Base-by-base conservation (phyloP, 1,140 invertebrate genomes). In the Cotesia typhae region DNA sequence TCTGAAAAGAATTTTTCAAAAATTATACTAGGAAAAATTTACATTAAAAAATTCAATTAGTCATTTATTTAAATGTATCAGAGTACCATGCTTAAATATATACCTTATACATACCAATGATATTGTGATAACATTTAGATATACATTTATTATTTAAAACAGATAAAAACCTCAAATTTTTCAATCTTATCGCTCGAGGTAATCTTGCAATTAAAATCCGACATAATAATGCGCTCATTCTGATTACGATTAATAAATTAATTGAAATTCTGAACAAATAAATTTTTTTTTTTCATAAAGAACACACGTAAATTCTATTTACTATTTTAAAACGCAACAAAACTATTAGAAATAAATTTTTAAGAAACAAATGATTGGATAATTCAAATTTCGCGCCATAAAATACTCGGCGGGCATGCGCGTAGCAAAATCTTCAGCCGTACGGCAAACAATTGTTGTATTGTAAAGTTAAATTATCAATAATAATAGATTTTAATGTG, bases 1-100 rank as follows among this genome's bases (percentile, higher is more conserved):
- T 80, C 81, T 83, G 38, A 38, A 78, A 78, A 78, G 70, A 36
- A 52, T 59, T 74, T 67, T 5, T 68, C 10, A 78, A 78, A 71
- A 36, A 36, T 59, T 74, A 61, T 5, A 68, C 10, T 14, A 14
- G 4, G 36, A 35, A 37, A 7, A 61, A 12, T 61, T 61, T 10
- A 2, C 53, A 61, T 28, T 5, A 67, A 53, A 28, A 53, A 57
- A 57, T 38, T 28, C 2, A 28, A 36, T 7, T 7, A 7, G 4
- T 36, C 2, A 28, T 61, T 61, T 35, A 2, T 7, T 20, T 17
- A 47, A 47, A 47, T 47, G 41, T 7, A 47, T 47, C 41, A 47
- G 41, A 47, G 41, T 47, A 47, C 41, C 41, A 47, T 47, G 41
- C 41, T 47, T 47, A 47, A 6, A 47, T 9, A 47, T 47, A 47